A percentile compares a stretch with the other conserved stretches of the same genome.
These are phyloP conservation scores for Synodontis membranacea DNA, from an alignment of 2,113 vertebrate species.

Conservation along the genomic window DNA sequence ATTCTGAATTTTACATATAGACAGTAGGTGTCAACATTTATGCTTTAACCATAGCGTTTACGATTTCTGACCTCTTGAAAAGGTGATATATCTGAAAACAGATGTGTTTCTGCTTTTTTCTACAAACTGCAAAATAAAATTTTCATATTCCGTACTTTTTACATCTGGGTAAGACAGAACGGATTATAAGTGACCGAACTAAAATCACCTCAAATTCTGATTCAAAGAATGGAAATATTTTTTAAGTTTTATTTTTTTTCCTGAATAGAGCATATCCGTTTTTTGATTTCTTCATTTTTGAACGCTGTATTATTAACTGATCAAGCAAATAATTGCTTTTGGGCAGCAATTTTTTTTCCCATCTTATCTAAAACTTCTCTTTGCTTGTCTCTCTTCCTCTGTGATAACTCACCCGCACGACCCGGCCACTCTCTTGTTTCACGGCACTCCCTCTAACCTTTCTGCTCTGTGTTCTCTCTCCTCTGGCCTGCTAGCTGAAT, in stretches of 20 bases:
- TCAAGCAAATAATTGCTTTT: background rate
- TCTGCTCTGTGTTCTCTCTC: conserved; percentile 84
- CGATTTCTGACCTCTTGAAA: background rate
- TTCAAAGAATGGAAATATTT: background rate
- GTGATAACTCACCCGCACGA: background rate
- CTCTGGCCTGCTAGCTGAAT: conserved; percentile 90
- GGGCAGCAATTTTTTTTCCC: background rate
- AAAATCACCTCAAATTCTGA: background rate
- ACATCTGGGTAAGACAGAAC: background rate
- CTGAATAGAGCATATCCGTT: background rate
- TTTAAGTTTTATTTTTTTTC: background rate
- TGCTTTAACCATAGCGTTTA: background rate
- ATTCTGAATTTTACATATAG: background rate
- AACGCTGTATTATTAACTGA: background rate
- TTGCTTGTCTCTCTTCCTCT: conserved; percentile 34
- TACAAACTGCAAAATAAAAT: too few relatives aligned
- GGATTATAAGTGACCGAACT: background rate
- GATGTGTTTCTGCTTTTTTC: background rate
- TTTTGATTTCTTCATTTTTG: background rate
- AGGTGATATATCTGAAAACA: background rate
- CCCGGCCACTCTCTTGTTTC: conserved; percentile 47
- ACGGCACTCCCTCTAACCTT: conserved; percentile 73
- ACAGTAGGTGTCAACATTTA: background rate
- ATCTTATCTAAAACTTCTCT: conserved; percentile 77
- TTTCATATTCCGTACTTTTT: too few relatives aligned